Evolutionary conservation across 2,113 vertebrate species (phyloP).

Genomic region (Laterallus jamaicensis): DNA sequence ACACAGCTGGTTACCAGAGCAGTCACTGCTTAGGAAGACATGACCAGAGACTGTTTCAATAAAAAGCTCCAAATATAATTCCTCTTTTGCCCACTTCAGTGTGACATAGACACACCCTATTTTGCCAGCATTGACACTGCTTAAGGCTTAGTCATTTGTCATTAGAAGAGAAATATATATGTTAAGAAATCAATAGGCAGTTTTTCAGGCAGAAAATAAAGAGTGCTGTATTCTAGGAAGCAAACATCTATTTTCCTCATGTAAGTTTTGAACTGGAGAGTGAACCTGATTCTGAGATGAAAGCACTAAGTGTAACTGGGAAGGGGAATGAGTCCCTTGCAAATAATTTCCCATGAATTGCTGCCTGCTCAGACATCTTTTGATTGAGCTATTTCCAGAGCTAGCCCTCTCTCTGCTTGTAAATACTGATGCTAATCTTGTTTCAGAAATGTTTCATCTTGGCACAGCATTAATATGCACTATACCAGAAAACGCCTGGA

Average conservation of each 20-base stretch:
- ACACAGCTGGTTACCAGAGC: neutral
- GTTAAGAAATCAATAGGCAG: constrained; percentile 12
- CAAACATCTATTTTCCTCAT: neutral
- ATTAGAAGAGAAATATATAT: neutral
- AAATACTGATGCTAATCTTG: constrained; percentile 49
- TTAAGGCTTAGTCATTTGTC: neutral
- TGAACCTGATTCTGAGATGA: neutral
- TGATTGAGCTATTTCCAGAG: constrained; percentile 54
- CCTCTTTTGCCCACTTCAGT: neutral
- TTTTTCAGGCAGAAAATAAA: constrained; percentile 36
- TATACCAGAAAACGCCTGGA: constrained; percentile 7
- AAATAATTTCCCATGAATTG: constrained; percentile 24
- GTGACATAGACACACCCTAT: neutral
- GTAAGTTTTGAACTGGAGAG: constrained; percentile 16
- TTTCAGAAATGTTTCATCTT: constrained; percentile 53
- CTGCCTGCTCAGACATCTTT: neutral
- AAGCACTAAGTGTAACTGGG: neutral
- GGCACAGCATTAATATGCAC: constrained; percentile 47
- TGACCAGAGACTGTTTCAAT: neutral
- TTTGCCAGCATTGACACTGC: neutral
- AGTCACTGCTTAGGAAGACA: neutral
- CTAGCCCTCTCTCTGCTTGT: constrained; percentile 15
- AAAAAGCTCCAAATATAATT: neutral
- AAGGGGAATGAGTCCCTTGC: neutral
- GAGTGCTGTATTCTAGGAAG: neutral